A percentile compares a stretch with the other conserved stretches of the same genome.
Evolutionary conservation across 2,797 vertebrate species (phyloP).

Genomic region (Chelmon rostratus): DNA sequence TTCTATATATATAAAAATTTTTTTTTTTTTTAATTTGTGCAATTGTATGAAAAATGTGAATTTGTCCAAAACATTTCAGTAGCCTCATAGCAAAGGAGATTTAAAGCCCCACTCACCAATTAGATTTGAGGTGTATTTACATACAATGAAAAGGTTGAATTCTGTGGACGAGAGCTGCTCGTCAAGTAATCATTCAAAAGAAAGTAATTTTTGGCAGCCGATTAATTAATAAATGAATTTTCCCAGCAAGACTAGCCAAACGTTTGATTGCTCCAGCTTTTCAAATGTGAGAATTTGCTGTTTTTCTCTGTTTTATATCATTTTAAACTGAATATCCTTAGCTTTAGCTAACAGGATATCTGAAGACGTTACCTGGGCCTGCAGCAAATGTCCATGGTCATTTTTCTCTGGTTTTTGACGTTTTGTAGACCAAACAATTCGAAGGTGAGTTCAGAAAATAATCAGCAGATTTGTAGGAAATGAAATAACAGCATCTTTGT

Average conservation of each 20-base stretch:
- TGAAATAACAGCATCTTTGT: too few species aligned
- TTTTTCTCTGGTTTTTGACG: background rate
- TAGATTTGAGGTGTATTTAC: background rate
- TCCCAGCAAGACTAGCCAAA: background rate
- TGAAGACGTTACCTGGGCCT: background rate
- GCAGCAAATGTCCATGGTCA: background rate
- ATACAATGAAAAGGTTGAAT: background rate
- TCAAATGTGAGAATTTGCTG: background rate
- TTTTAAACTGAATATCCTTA: background rate
- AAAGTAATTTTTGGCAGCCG: background rate
- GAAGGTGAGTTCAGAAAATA: background rate
- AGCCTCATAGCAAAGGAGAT: background rate
- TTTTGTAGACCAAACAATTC: background rate
- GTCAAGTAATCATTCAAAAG: background rate
- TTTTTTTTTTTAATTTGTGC: background rate
- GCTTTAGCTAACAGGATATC: background rate
- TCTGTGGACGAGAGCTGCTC: background rate
- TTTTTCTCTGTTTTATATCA: background rate
- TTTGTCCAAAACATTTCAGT: background rate
- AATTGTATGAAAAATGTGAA: background rate
- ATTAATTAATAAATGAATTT: background rate
- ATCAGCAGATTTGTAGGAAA: background rate
- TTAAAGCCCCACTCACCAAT: background rate
- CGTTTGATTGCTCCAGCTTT: background rate
- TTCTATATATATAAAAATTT: too few species aligned